phyloP scores from a whole-genome alignment of 1,140 invertebrate genomes.

The Anoplolepis gracilipes region DNA sequence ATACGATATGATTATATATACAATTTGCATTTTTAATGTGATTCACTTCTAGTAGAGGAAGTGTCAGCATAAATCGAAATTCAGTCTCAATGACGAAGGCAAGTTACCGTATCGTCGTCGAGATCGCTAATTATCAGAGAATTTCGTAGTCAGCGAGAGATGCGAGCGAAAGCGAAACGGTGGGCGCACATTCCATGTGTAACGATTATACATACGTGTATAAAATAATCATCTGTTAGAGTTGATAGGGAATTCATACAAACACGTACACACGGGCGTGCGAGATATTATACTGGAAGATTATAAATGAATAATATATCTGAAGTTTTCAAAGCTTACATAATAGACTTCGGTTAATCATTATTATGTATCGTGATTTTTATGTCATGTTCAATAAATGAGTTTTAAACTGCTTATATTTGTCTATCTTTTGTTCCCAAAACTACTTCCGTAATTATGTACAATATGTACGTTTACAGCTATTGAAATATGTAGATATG shows the following conservation, averaged over 20 bases:
- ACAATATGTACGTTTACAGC: not conserved
- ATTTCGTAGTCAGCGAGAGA: conserved; percentile 25
- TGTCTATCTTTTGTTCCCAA: not conserved
- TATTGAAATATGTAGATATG: not conserved
- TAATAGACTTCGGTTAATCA: conserved; percentile 75
- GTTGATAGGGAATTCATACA: conserved; percentile 74
- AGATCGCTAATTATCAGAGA: conserved; percentile 15
- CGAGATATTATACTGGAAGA: conserved; percentile 68
- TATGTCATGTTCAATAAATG: conserved; percentile 84
- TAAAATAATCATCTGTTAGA: conserved; percentile 77
- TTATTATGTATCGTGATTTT: conserved; percentile 82
- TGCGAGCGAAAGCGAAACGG: conserved; percentile 62
- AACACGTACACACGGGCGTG: not conserved
- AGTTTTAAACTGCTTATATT: conserved; percentile 73
- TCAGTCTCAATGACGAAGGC: not conserved
- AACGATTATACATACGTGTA: conserved; percentile 69
- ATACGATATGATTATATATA: no score
- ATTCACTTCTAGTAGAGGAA: not conserved
- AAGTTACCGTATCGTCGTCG: conserved; percentile 9
- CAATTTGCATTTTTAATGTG: not conserved
- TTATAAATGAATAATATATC: conserved; percentile 73
- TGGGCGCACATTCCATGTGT: conserved; percentile 79
- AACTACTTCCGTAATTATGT: not conserved
- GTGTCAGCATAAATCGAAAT: not conserved
- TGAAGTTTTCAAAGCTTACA: conserved; percentile 73